These are phyloP conservation scores for Hermetia illucens DNA, from an alignment of 1,140 invertebrate species.

Conservation along the genomic window DNA sequence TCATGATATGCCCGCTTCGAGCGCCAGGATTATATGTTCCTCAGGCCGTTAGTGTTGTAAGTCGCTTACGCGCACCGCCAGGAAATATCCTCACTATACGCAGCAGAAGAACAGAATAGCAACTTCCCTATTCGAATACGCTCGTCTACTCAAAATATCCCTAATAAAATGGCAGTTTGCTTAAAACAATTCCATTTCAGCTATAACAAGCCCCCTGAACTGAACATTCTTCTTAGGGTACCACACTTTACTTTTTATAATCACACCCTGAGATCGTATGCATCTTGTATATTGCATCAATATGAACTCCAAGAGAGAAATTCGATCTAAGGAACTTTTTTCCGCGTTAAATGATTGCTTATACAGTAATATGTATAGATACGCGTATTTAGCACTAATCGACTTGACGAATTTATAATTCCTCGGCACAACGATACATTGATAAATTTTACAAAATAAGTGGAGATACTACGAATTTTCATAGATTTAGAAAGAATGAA, in stretches of 20 bases:
- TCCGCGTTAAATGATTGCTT: slow-evolving; percentile 88
- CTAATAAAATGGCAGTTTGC: slow-evolving; percentile 67
- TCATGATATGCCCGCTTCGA: slow-evolving; percentile 66
- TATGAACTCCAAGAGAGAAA: slow-evolving; percentile 83
- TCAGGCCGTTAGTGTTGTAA: slow-evolving; percentile 50
- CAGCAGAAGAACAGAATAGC: slow-evolving; percentile 35
- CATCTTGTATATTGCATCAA: slow-evolving; percentile 58
- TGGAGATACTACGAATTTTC: too few species aligned
- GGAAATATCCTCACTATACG: slow-evolving; percentile 44
- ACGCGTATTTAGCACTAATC: slow-evolving; percentile 66
- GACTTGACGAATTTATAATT: slow-evolving; percentile 88
- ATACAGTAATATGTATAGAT: slow-evolving; percentile 73
- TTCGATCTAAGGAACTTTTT: slow-evolving; percentile 82
- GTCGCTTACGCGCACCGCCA: slow-evolving; percentile 37
- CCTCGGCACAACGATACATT: slow-evolving; percentile 61
- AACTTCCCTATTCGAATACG: slow-evolving; percentile 15
- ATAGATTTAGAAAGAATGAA: too few species aligned
- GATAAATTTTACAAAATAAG: slow-evolving; percentile 44
- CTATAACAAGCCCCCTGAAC: slow-evolving; percentile 74
- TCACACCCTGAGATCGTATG: slow-evolving; percentile 65
- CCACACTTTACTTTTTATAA: slow-evolving; percentile 88
- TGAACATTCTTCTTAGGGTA: slow-evolving; percentile 74
- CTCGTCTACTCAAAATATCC: slow-evolving; percentile 16
- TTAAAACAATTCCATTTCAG: slow-evolving; percentile 86
- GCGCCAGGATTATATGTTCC: slow-evolving; percentile 43